These are phyloP conservation scores for Aleiodes alternator DNA, from an alignment of 2,888 invertebrate species.

Conservation along the genomic window DNA sequence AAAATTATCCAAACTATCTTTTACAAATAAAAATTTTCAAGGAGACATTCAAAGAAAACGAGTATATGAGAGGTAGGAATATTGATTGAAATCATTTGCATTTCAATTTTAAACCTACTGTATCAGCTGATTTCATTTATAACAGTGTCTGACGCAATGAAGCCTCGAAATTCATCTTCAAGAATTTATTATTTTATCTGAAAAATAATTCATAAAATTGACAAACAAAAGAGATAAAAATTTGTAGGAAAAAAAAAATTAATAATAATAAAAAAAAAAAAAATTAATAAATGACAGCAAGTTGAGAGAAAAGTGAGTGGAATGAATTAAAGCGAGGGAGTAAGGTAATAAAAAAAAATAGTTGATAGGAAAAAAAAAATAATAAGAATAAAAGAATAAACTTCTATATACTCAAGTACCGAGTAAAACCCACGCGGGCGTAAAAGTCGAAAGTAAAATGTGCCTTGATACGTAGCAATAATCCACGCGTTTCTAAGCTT, in stretches of 20 bases:
- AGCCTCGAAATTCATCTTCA: constrained; percentile 2
- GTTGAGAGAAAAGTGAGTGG: constrained; percentile 32
- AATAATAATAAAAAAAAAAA: too few relatives aligned
- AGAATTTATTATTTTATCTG: not conserved
- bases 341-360: constrained; percentile 28
- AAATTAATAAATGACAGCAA: not conserved
- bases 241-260: constrained; percentile 25
- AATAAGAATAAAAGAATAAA: too few relatives aligned
- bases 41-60: not conserved
- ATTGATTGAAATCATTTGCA: constrained; percentile 3
- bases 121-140: constrained; percentile 21
- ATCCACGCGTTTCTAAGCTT: constrained; percentile 11
- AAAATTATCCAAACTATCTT: not conserved
- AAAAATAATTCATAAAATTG: not conserved
- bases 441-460: constrained; percentile 47
- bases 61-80: not conserved
- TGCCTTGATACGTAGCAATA: constrained; percentile 10
- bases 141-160: constrained; percentile 11
- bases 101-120: not conserved
- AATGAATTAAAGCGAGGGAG: constrained; percentile 28
- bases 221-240: constrained; percentile 38
- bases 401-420: not conserved
- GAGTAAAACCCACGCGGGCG: constrained; percentile 39
- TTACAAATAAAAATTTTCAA: too few relatives aligned
- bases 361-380: not conserved